Percentiles rank a stretch among this genome's conserved stretches.
Evolutionary conservation across 2,888 invertebrate genomes (phyloP).

Genomic region (Tillus elongatus): DNA sequence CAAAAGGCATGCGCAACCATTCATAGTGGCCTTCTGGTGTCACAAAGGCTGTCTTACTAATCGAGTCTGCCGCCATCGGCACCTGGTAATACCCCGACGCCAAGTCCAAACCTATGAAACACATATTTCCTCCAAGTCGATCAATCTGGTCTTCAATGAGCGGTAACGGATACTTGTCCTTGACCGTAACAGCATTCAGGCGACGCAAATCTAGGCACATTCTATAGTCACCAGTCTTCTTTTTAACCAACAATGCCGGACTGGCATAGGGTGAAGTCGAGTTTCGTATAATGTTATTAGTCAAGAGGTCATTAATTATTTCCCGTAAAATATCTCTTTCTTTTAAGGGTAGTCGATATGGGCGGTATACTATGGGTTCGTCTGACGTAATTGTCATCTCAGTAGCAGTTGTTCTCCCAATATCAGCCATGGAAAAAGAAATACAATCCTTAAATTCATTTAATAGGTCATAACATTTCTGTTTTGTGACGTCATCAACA

Average conservation of each 20-base stretch:
- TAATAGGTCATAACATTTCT: slow-evolving; percentile 4
- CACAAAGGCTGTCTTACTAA: slow-evolving; percentile 28
- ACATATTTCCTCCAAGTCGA: slow-evolving; percentile 16
- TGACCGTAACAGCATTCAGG: slow-evolving; percentile 15
- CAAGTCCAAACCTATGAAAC: slow-evolving; percentile 25
- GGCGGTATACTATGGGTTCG: slow-evolving; percentile 4
- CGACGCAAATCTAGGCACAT: slow-evolving; percentile 18
- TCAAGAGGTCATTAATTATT: not conserved
- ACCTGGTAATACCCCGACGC: slow-evolving; percentile 28
- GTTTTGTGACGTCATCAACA: too few relatives aligned
- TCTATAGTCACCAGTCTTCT: slow-evolving; percentile 15
- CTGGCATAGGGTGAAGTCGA: slow-evolving; percentile 18
- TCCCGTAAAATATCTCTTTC: too few relatives aligned
- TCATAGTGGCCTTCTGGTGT: slow-evolving; percentile 29
- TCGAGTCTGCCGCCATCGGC: slow-evolving; percentile 23
- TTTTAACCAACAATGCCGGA: slow-evolving; percentile 16
- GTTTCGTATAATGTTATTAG: slow-evolving; percentile 15
- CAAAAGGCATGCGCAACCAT: slow-evolving; percentile 28
- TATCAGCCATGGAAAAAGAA: slow-evolving; percentile 4
- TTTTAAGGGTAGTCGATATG: too few relatives aligned
- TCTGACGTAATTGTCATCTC: slow-evolving; percentile 6
- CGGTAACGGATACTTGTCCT: slow-evolving; percentile 15
- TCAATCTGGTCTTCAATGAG: slow-evolving; percentile 19
- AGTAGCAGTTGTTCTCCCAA: slow-evolving; percentile 1
- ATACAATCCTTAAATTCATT: slow-evolving; percentile 6